Conservation (phyloP, 2,888 invertebrate species). For the Oscheius myriophilus region DNA sequence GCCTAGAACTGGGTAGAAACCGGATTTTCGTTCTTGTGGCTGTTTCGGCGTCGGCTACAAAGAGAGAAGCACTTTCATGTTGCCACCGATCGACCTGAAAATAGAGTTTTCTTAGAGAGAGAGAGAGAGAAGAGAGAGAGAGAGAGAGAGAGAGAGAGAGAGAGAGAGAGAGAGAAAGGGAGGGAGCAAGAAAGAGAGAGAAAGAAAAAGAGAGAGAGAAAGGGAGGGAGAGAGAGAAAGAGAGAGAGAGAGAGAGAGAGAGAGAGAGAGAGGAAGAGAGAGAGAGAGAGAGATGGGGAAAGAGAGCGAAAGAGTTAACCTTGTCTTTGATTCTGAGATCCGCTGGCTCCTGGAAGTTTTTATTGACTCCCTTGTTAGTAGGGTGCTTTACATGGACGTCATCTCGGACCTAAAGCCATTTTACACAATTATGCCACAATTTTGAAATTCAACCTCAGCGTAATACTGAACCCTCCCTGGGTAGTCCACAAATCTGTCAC, state of each 20-base stretch:
- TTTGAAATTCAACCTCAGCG: no score
- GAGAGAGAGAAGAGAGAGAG: neutral
- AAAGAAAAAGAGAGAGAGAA: neutral
- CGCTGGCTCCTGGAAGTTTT: slow-evolving; percentile 57
- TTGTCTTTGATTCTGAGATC: slow-evolving; percentile 51
- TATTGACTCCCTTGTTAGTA: slow-evolving; percentile 63
- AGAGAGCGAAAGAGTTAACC: slow-evolving; percentile 30
- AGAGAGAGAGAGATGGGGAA: neutral
- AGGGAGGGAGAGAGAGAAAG: neutral
- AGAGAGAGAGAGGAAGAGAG: neutral
- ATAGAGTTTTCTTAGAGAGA: no score
- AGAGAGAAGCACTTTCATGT: slow-evolving; percentile 48
- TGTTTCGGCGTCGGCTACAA: slow-evolving; percentile 41
- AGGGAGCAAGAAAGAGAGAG: neutral
- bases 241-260: neutral
- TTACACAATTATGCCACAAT: no score
- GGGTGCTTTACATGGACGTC: slow-evolving; percentile 64
- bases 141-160: neutral
- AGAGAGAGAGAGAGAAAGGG: neutral
- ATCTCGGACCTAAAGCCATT: slow-evolving; percentile 51
- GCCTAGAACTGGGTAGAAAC: slow-evolving; percentile 50
- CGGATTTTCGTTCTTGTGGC: slow-evolving; percentile 41
- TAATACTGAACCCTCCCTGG: slow-evolving; percentile 68
- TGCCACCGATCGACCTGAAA: slow-evolving; percentile 42
- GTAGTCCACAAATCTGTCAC: slow-evolving; percentile 63